Base-by-base conservation (phyloP, 2,797 vertebrate genomes). In the Gallinago solitaria region DNA sequence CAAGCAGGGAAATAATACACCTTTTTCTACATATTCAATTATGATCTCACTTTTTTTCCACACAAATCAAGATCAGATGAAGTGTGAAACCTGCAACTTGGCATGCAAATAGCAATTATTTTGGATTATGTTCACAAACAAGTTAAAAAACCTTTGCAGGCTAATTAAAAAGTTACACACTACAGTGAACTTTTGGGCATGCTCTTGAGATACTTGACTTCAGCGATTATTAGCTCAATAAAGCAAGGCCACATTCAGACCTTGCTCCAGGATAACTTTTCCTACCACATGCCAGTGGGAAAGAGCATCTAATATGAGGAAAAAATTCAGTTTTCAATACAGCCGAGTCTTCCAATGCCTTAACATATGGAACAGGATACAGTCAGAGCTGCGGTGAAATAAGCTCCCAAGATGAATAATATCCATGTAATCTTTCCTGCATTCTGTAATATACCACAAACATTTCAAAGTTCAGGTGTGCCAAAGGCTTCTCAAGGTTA, bases 11-110 rank as follows among this genome's bases (percentile, higher is more conserved):
- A 94, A 95, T 82, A 93, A 93, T 50, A 60, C 56, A 85, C 43
- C 30, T 87, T 93, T 83, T 65, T 51, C 57, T 80, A 45, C 35
- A 57, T 51, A 51, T 61, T 94, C 89, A 85, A 92, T 90, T 35
- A 93, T 87, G 41, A 95, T 76, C 80, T 96, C 90, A 93, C 33
- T 51, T 83, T 74, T 85, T 91, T 75, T 25, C 3, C 53, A 37
- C 53, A 77, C 63, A 92, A 96, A 95, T 95, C 86, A 87, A 89
- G 73, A 91, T 80, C 53, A 83, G 86, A 79, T 80, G 90, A 96
- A 93, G 75, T 81, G 60, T 92, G 86, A 94, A 95, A 94, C 65
- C 68, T 89, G 90, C 43, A 94, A 61, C 69, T 47, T 90, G 83
- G 68, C 88, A 83, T 41, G 81, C 56, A 87, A 92, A 93, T 41